Percentiles rank a stretch among this genome's conserved stretches.
Evolutionary conservation across 2,797 vertebrate genomes (phyloP).

Genomic region (Acomys russatus): DNA sequence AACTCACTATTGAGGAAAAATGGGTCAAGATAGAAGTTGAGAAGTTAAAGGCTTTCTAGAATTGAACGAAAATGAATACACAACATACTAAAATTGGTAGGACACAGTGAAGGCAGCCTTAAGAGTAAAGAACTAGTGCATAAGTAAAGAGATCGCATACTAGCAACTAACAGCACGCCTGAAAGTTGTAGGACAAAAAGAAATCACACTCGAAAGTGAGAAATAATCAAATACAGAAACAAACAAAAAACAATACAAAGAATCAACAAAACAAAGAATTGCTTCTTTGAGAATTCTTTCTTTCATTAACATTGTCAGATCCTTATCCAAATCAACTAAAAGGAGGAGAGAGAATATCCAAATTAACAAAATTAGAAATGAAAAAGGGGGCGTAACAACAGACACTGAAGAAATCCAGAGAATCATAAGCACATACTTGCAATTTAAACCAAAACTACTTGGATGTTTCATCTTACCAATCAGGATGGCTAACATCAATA

Average conservation of each 20-base stretch:
- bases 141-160: not conserved
- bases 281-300: not conserved
- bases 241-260: not conserved
- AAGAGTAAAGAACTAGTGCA: not conserved
- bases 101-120: not conserved
- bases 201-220: not conserved
- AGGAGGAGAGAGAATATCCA: not conserved
- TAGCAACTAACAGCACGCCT: not conserved
- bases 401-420: not conserved
- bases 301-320: not conserved
- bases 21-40: not conserved
- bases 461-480: not conserved
- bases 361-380: constrained; percentile 17
- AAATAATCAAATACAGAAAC: not conserved
- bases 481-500: not conserved
- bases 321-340: not conserved
- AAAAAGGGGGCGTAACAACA: not conserved
- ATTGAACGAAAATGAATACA: not conserved
- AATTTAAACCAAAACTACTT: not conserved
- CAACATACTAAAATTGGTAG: not conserved
- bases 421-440: not conserved
- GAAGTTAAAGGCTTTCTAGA: not conserved
- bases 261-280: not conserved
- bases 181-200: not conserved
- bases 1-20: not conserved